Evolutionary conservation across 2,113 vertebrate genomes (phyloP), one percentile per base, ranked within the genome.

Genomic region (Heteronetta atricapilla): DNA sequence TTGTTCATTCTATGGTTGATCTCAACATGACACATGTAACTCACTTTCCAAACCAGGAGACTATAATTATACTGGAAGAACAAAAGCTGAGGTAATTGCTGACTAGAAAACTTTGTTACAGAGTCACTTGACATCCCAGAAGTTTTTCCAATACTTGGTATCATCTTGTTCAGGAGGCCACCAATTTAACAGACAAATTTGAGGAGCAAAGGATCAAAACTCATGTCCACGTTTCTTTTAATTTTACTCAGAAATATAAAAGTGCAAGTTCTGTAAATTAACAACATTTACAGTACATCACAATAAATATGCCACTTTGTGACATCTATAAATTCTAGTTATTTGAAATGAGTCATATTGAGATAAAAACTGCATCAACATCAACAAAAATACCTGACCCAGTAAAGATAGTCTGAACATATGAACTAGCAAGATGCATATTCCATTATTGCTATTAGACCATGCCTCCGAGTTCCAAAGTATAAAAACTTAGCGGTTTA

Each of bases 401-500:
- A 81, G 74, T 96, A 93, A 96, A 95, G 86, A 91, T 82, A 96
- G 64, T 72, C 89, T 93, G 94, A 96, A 92, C 88, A 73, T 80
- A 95, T 73, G 89, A 91, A 95, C 82, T 83, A 97, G 86, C 95
- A 97, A 93, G 94, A 94, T 96, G 96, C 92, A 97, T 86, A 93
- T 92, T 93, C 89, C 84, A 44, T 98, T 97, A 97, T 97, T 97
- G 96, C 96, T 96, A 97, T 95, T 97, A 98, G 96, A 97, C 64
- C 78, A 97, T 94, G 96, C 97, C 97, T 98, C 96, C 93, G 95
- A 96, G 95, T 90, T 92, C 82, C 90, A 95, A 95, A 96, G 88
- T 96, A 96, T 94, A 97, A 97, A 97, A 96, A 76, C 96, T 46
- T 86, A 90, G 15, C 74, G 31, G 69, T 86, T 94, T 92, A 97